Percentiles rank a stretch among this genome's conserved stretches.
Evolutionary conservation across 2,888 invertebrate species (phyloP).

Genomic region (Agrenia bidenticulata): DNA sequence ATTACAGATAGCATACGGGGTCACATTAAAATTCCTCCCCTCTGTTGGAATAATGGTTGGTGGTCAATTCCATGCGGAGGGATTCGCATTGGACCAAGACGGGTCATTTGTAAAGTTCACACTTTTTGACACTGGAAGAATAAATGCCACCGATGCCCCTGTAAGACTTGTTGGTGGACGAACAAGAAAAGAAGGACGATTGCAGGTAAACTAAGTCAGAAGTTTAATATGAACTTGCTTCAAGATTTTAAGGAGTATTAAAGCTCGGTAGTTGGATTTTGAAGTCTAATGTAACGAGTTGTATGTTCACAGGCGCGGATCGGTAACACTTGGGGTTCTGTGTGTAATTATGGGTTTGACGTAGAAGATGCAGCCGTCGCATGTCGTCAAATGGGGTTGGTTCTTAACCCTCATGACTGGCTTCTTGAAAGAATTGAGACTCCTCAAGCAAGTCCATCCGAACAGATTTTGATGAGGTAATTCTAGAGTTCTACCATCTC

Average conservation of each 20-base stretch:
- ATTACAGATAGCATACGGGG: constrained; percentile 82
- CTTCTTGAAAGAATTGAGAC: constrained; percentile 77
- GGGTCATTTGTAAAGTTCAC: constrained; percentile 52
- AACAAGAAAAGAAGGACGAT: constrained; percentile 78
- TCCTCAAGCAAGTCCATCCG: constrained; percentile 73
- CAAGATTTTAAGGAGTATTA: background rate
- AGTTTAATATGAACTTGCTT: background rate
- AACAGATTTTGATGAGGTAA: constrained; percentile 70
- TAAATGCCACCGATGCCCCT: constrained; percentile 66
- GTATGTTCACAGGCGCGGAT: constrained; percentile 66
- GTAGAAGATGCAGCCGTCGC: constrained; percentile 86
- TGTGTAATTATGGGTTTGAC: constrained; percentile 96
- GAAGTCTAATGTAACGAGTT: background rate
- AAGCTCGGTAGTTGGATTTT: no score
- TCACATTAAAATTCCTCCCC: constrained; percentile 82
- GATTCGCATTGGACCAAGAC: constrained; percentile 48
- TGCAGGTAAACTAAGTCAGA: constrained; percentile 69
- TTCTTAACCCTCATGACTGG: constrained; percentile 90
- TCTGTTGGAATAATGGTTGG: constrained; percentile 96
- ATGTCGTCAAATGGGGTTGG: constrained; percentile 91
- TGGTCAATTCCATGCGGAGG: constrained; percentile 75
- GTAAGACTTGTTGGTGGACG: constrained; percentile 80
- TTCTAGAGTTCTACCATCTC: background rate
- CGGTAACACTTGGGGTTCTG: constrained; percentile 91
- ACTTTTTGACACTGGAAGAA: constrained; percentile 54